Percentiles rank a stretch among this genome's conserved stretches.
These are phyloP conservation scores for Nothura maculosa DNA, from an alignment of 2,797 vertebrate genomes.

Conservation along the genomic window DNA sequence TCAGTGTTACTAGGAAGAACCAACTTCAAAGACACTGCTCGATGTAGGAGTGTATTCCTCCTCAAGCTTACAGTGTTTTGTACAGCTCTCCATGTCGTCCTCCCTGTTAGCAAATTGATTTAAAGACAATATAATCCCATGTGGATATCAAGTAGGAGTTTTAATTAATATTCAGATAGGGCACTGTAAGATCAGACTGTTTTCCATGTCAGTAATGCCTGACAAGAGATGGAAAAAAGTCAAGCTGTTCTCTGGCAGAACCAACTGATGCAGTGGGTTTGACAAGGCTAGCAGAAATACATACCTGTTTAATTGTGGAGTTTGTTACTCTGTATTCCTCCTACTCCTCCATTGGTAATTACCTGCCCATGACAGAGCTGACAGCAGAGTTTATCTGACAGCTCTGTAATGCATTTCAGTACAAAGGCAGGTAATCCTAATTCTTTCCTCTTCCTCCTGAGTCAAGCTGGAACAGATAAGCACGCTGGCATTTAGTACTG, in stretches of 20 bases:
- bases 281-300: neutral
- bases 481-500: neutral
- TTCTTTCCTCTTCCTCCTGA: neutral
- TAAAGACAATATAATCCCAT: neutral
- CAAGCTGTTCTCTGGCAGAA: neutral
- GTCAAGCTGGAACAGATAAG: neutral
- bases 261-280: neutral
- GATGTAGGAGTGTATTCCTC: neutral
- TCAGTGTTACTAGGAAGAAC: neutral
- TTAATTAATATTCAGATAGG: neutral
- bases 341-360: neutral
- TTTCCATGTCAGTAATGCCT: neutral
- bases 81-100: neutral
- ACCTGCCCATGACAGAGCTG: neutral
- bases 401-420: neutral
- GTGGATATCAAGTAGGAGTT: neutral
- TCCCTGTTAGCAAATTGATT: neutral
- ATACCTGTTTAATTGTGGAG: neutral
- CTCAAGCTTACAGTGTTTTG: neutral
- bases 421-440: neutral
- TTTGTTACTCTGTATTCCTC: neutral
- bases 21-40: neutral
- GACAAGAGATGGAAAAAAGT: neutral
- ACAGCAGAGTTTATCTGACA: neutral
- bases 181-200: neutral